These are phyloP conservation scores for Tenebrosternarchus preto DNA, from an alignment of 2,113 vertebrate genomes.

Conservation along the genomic window DNA sequence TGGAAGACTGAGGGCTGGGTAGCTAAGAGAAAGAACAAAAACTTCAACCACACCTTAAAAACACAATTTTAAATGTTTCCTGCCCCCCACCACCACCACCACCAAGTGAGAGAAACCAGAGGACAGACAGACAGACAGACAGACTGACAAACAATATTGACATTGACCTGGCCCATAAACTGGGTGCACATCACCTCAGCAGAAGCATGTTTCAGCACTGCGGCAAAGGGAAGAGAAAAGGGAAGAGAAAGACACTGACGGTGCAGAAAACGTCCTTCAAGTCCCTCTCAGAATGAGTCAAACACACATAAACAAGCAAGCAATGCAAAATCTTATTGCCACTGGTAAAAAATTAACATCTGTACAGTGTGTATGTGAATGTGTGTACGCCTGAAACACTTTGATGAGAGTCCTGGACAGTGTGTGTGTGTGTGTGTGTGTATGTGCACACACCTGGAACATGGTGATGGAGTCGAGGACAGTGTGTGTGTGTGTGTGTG, in stretches of 20 bases:
- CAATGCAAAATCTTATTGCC: neutral
- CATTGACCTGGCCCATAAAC: conserved; percentile 16
- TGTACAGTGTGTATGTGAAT: neutral
- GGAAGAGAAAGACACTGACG: conserved; percentile 17
- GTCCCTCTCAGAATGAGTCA: neutral
- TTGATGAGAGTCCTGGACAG: no score
- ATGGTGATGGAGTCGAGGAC: no score
- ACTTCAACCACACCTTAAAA: neutral
- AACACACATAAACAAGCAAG: neutral
- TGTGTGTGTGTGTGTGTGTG: conserved; percentile 1
- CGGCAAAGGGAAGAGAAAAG: conserved; percentile 43
- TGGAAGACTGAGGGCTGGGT: conserved; percentile 68
- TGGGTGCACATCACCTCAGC: conserved; percentile 6
- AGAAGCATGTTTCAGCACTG: conserved; percentile 45
- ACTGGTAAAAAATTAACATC: no score
- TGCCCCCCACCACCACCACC: no score
- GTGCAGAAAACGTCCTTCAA: neutral
- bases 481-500: no score
- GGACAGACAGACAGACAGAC: neutral
- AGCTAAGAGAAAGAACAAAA: conserved; percentile 54
- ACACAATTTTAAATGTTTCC: neutral
- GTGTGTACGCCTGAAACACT: no score
- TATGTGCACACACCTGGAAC: no score
- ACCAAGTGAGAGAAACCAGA: neutral
- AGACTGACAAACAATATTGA: neutral